phyloP scores from a whole-genome alignment of 2,797 vertebrate species.

The Crax fasciolata region DNA sequence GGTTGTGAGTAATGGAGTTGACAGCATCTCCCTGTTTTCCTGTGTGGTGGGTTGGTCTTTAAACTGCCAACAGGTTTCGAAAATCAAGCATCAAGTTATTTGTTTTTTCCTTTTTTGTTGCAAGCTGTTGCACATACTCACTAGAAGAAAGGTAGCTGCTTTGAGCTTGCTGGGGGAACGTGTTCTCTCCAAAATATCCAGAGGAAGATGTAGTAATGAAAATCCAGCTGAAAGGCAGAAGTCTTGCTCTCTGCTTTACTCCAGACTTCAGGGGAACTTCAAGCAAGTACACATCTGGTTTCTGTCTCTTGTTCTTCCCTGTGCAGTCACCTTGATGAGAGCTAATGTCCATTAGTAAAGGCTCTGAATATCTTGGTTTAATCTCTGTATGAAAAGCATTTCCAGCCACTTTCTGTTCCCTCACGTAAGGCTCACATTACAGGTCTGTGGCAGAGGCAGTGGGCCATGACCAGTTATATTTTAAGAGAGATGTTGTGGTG shows the following conservation, averaged over 20 bases:
- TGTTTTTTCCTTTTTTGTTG: background rate
- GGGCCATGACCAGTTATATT: fast-evolving
- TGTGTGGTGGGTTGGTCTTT: background rate
- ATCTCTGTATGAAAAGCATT: background rate
- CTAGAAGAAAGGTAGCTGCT: background rate
- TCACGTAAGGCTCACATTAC: background rate
- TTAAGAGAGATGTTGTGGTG: background rate
- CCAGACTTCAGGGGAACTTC: background rate
- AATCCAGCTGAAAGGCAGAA: background rate
- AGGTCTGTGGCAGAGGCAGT: background rate
- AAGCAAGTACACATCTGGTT: background rate
- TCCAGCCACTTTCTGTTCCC: background rate
- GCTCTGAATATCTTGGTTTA: background rate
- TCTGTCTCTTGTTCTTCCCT: background rate
- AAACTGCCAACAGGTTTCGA: background rate
- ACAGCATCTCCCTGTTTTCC: background rate
- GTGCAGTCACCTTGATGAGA: background rate
- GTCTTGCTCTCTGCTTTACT: background rate
- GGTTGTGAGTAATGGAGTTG: background rate
- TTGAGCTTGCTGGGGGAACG: background rate
- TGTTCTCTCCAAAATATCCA: background rate
- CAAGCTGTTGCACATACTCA: background rate
- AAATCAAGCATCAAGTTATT: background rate
- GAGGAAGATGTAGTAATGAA: background rate
- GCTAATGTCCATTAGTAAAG: background rate